Evolutionary conservation across 2,797 vertebrate species (phyloP).

Genomic region (Prionace glauca): DNA sequence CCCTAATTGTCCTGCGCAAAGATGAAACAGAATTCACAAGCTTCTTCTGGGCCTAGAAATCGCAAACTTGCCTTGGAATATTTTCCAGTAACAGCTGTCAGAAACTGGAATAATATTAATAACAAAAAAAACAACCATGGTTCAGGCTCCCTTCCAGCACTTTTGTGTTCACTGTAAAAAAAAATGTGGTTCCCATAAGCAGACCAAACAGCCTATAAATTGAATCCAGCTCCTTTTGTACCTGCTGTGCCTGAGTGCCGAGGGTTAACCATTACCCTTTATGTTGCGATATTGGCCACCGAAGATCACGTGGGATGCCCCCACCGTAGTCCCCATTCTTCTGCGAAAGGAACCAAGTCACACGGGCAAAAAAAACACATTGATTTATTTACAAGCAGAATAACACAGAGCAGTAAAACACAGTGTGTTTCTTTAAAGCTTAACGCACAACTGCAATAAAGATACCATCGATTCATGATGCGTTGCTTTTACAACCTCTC

Average conservation of each 20-base stretch:
- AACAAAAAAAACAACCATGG: neutral
- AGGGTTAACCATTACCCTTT: neutral
- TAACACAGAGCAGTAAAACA: neutral
- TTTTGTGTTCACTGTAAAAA: neutral
- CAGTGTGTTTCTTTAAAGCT: neutral
- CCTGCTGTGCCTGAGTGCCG: neutral
- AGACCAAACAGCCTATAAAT: neutral
- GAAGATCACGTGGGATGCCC: neutral
- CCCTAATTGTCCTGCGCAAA: neutral
- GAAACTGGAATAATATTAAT: neutral
- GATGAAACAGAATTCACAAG: neutral
- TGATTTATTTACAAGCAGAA: slow-evolving; percentile 9
- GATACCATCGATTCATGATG: neutral
- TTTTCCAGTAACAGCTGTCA: slow-evolving; percentile 23
- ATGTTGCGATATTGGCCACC: neutral
- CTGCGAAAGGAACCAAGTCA: neutral
- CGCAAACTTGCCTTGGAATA: neutral
- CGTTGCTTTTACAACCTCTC: neutral
- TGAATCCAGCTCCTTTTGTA: neutral
- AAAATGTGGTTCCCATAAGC: slow-evolving; percentile 1
- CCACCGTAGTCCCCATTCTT: neutral
- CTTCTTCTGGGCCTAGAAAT: neutral
- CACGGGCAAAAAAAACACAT: neutral
- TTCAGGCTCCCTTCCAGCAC: neutral
- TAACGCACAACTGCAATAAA: neutral